These are phyloP conservation scores for Salvator merianae DNA, from an alignment of 2,113 vertebrate genomes.

Conservation along the genomic window DNA sequence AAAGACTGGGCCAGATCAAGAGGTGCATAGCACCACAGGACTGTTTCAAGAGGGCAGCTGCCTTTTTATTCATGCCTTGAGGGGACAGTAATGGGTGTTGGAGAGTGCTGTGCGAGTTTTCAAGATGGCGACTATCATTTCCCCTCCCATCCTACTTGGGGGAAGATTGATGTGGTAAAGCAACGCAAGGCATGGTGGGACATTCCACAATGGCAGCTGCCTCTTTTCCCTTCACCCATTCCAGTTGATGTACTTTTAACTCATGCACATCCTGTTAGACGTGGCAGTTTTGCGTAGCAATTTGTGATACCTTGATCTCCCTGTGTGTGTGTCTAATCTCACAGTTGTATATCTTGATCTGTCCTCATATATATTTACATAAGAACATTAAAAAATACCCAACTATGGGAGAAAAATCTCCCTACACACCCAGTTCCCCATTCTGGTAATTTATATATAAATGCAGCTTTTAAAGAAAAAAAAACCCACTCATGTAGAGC, in stretches of 20 bases:
- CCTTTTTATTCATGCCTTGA: background rate
- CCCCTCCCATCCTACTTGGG: background rate
- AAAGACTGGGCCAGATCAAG: background rate
- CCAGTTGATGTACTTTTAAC: slow-evolving; percentile 72
- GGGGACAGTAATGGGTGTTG: background rate
- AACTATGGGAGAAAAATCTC: slow-evolving; percentile 47
- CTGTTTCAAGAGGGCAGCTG: slow-evolving; percentile 20
- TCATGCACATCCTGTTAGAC: slow-evolving; percentile 78
- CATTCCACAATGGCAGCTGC: slow-evolving; percentile 45
- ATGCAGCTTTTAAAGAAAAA: slow-evolving; percentile 72
- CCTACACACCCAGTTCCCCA: slow-evolving; percentile 51
- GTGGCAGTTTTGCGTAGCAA: slow-evolving; percentile 82
- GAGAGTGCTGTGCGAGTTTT: slow-evolving; percentile 51
- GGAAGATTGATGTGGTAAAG: accelerated
- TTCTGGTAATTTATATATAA: slow-evolving; percentile 80
- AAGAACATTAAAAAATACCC: slow-evolving; percentile 53
- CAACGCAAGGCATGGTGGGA: slow-evolving; percentile 47
- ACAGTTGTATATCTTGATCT: slow-evolving; percentile 70
- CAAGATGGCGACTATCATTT: background rate
- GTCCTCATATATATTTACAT: slow-evolving; percentile 71
- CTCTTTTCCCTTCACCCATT: slow-evolving; percentile 38
- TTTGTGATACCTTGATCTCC: slow-evolving; percentile 70
- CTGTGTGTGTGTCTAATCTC: slow-evolving; percentile 64
- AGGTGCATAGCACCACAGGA: slow-evolving; percentile 53
- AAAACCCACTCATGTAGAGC: slow-evolving; percentile 19